These are phyloP conservation scores for Poecilia picta DNA, from an alignment of 2,797 vertebrate genomes.

Conservation along the genomic window DNA sequence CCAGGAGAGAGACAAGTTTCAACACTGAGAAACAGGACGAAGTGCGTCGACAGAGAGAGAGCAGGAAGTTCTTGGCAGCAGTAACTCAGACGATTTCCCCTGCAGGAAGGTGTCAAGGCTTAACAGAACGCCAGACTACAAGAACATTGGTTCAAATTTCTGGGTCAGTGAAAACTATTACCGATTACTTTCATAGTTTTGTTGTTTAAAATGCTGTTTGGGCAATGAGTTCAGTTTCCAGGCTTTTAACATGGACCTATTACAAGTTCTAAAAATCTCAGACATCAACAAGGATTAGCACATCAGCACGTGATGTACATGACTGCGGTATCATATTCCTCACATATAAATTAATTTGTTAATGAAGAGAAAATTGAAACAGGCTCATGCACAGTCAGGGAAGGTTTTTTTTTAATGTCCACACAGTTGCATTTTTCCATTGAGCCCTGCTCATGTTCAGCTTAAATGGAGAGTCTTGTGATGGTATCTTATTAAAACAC, in stretches of 20 bases:
- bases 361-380: background rate
- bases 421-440: background rate
- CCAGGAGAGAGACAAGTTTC: too few species aligned
- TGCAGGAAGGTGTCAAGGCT: too few species aligned
- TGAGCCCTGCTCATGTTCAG: background rate
- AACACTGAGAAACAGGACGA: too few species aligned
- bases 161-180: background rate
- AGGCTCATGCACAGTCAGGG: background rate
- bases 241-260: background rate
- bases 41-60: too few species aligned
- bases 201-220: background rate
- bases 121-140: too few species aligned
- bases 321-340: constrained; percentile 14
- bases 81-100: too few species aligned
- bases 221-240: background rate
- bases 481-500: constrained; percentile 61
- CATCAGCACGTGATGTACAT: background rate
- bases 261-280: background rate
- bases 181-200: background rate
- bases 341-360: constrained; percentile 3
- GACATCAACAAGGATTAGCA: background rate
- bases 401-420: background rate
- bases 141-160: too few species aligned
- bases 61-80: too few species aligned
- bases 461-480: background rate